Evolutionary conservation across 2,113 vertebrate genomes (phyloP), one percentile per base, ranked within the genome.

Genomic region (Dicaeum eximium): DNA sequence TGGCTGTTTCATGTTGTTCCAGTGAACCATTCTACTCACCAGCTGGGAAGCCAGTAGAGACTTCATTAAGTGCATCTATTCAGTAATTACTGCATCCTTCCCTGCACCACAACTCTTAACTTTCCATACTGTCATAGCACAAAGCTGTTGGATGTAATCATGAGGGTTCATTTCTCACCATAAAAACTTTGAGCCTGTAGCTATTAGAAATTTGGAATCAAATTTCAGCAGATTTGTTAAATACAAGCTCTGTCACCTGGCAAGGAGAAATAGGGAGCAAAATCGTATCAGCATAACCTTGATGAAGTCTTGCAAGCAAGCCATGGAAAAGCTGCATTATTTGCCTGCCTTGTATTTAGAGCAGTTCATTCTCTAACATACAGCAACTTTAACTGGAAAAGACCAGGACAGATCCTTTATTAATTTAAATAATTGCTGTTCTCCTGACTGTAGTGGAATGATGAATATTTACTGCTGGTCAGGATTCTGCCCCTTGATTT

Each of bases 41-140:
- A 94, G 86, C 94, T 98, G 77, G 88, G 94, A 97, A 97, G 56
- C 94, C 97, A 95, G 79, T 35, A 94, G 97, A 97, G 97, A 97
- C 85, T 96, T 98, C 97, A 98, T 98, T 98, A 98, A 94, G 47
- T 85, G 87, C 82, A 95, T 96, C 97, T 97, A 96, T 91, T 97
- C 82, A 15, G 92, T 97, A 98, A 98, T 98, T 95, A 97, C 93
- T 90, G 67, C 85, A 97, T 87, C 96, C 97, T 97, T 94, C 86
- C 93, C 86, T 40, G 47, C 87, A 50, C 74, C 91, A 83, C 10
- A 4, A 72, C 87, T 85, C 70, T 86, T 86, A 92, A 53, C 71
- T 79, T 93, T 62, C 66, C 72, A 92, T 69, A 92, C 74, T 97
- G 85, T 54, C 48, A 2, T 57, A 60, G 48, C 10, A 1, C 28